A percentile compares a stretch with the other conserved stretches of the same genome.
These are phyloP conservation scores for Artibeus jamaicensis DNA, from an alignment of 2,797 vertebrate species.

Conservation along the genomic window DNA sequence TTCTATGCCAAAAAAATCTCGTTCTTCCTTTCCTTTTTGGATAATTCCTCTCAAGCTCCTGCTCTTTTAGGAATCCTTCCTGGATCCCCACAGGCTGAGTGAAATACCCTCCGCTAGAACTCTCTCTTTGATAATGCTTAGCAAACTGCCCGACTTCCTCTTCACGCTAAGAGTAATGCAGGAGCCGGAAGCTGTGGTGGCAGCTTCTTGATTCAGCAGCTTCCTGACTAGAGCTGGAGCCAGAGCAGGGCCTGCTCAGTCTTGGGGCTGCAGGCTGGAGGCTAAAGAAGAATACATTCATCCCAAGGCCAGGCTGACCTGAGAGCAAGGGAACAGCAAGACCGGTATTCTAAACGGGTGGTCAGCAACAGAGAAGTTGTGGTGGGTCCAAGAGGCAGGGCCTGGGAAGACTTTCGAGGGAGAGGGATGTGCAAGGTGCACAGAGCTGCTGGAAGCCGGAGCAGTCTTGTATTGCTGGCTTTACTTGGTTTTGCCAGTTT, in stretches of 20 bases:
- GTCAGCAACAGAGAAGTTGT: not conserved
- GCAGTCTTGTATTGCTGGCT: not conserved
- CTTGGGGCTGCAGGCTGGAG: not conserved
- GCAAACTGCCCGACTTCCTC: constrained; percentile 47
- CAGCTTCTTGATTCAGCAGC: constrained; percentile 51
- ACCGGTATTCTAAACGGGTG: not conserved
- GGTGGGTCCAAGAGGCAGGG: not conserved
- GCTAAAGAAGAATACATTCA: not conserved
- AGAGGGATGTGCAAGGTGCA: not conserved
- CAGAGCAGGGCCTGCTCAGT: not conserved
- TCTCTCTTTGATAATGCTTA: not conserved
- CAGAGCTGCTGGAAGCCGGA: not conserved
- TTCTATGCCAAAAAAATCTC: not conserved
- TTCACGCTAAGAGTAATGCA: not conserved
- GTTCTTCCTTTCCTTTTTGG: not conserved
- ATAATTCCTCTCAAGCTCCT: not conserved
- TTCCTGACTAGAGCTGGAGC: constrained; percentile 47
- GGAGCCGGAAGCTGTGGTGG: constrained; percentile 57
- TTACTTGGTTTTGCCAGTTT: not conserved
- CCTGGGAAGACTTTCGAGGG: not conserved
- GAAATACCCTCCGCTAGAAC: not conserved
- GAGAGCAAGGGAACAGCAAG: not conserved
- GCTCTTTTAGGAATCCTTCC: not conserved
- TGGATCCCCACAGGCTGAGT: not conserved
- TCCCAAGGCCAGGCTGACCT: not conserved